Evolutionary conservation across 2,888 invertebrate genomes (phyloP).

Genomic region (Philopedon plagiatum): DNA sequence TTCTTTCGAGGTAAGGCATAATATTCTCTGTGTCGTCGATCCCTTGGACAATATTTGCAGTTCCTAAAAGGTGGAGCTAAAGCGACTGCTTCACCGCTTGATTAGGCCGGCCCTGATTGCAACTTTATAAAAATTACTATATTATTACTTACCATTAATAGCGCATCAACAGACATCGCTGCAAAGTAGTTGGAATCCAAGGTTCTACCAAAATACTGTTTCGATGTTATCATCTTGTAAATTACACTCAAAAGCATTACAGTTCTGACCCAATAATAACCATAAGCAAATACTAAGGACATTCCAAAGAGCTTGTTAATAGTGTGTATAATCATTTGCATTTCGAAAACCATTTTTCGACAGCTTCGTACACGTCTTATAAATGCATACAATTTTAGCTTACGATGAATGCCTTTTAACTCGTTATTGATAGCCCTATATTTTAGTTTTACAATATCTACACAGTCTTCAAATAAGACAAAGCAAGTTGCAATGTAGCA

Average conservation of each 20-base stretch:
- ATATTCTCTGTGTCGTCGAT: too few relatives aligned
- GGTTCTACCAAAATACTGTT: neutral
- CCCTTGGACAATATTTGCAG: too few relatives aligned
- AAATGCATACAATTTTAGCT: neutral
- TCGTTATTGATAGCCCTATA: neutral
- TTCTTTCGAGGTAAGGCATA: too few relatives aligned
- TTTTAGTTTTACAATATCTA: neutral
- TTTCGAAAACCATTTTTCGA: neutral
- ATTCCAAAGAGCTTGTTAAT: neutral
- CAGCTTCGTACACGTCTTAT: neutral
- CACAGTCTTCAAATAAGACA: neutral
- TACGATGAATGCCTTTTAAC: neutral
- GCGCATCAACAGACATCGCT: too few relatives aligned
- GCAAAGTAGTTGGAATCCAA: neutral
- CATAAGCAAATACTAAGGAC: neutral
- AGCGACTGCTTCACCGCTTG: too few relatives aligned
- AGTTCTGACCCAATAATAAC: neutral
- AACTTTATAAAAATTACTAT: too few relatives aligned
- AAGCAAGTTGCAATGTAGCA: neutral
- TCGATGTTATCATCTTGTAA: neutral
- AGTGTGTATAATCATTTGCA: neutral
- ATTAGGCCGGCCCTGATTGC: too few relatives aligned
- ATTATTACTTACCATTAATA: constrained; percentile 1
- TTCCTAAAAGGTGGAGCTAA: too few relatives aligned
- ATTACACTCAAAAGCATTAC: neutral